Conservation (phyloP, 2,797 vertebrate species). For the Gymnocypris eckloni region DNA sequence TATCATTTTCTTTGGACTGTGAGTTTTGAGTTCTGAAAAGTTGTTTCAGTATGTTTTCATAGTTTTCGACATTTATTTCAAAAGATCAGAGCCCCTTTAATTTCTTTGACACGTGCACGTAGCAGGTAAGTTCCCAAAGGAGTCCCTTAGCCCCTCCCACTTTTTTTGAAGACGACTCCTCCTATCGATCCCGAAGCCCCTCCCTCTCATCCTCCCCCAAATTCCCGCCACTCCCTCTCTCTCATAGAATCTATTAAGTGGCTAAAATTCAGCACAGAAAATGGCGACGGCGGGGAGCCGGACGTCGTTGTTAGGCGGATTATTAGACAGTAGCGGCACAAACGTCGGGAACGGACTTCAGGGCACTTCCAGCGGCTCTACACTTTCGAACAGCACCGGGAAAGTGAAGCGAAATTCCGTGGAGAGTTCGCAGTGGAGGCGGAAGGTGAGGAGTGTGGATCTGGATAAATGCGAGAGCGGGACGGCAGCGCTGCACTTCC, state of each 20-base stretch:
- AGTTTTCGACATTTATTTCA: not conserved
- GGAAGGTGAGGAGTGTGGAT: constrained; percentile 87
- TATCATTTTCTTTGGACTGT: not conserved
- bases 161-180: constrained; percentile 38
- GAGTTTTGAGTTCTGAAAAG: not conserved
- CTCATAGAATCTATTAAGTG: constrained; percentile 68
- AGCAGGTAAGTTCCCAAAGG: constrained; percentile 16
- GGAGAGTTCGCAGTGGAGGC: constrained; percentile 82
- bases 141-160: not conserved
- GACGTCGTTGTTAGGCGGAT: constrained; percentile 79
- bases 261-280: constrained; percentile 82
- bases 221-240: constrained; percentile 70
- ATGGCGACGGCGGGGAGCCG: constrained; percentile 86
- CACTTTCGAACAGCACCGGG: constrained; percentile 62
- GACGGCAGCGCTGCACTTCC: constrained; percentile 67
- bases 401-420: constrained; percentile 67
- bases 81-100: not conserved
- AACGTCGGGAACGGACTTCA: constrained; percentile 58
- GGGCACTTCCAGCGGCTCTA: constrained; percentile 49
- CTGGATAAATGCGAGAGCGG: constrained; percentile 77
- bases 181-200: constrained; percentile 62
- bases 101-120: not conserved
- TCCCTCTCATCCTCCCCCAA: constrained; percentile 64
- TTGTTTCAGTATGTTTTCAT: not conserved
- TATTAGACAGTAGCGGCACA: constrained; percentile 68